These are phyloP conservation scores for Gila orcuttii DNA, from an alignment of 2,113 vertebrate genomes.

Conservation along the genomic window DNA sequence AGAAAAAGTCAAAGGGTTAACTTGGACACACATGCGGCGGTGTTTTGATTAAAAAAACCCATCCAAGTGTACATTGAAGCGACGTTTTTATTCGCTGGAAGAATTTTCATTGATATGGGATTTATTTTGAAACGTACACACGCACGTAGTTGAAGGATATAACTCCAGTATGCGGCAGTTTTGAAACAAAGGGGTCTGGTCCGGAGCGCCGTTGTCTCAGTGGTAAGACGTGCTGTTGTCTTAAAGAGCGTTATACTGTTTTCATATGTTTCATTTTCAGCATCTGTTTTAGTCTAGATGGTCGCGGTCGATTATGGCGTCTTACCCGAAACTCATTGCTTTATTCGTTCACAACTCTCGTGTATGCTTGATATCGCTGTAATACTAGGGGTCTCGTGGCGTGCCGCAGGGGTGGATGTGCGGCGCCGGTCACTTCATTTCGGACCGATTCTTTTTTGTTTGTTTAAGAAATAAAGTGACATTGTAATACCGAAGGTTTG, in stretches of 20 bases:
- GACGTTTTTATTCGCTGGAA: not conserved
- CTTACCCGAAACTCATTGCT: not conserved
- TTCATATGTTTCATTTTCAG: not conserved
- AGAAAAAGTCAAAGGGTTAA: conserved; percentile 33
- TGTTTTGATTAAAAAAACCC: not conserved
- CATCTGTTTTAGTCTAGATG: not conserved
- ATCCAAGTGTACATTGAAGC: not conserved
- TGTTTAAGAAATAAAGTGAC: not conserved
- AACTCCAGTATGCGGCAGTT: conserved; percentile 58
- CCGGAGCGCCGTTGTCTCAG: conserved; percentile 50
- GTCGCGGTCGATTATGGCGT: not conserved
- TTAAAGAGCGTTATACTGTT: not conserved
- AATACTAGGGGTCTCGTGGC: conserved; percentile 30
- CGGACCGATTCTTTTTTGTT: not conserved
- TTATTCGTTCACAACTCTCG: conserved; percentile 14
- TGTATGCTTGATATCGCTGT: not conserved
- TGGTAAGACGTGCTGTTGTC: conserved; percentile 38
- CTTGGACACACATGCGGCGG: not conserved
- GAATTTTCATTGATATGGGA: not conserved
- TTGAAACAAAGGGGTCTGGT: conserved; percentile 63
- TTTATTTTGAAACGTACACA: conserved; percentile 36
- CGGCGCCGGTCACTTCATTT: conserved; percentile 34
- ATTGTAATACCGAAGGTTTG: not conserved
- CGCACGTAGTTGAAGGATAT: conserved; percentile 45
- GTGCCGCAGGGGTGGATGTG: not conserved